A percentile compares a stretch with the other conserved stretches of the same genome.
Evolutionary conservation across 2,888 invertebrate genomes (phyloP).

Genomic region (Pammene fasciana): DNA sequence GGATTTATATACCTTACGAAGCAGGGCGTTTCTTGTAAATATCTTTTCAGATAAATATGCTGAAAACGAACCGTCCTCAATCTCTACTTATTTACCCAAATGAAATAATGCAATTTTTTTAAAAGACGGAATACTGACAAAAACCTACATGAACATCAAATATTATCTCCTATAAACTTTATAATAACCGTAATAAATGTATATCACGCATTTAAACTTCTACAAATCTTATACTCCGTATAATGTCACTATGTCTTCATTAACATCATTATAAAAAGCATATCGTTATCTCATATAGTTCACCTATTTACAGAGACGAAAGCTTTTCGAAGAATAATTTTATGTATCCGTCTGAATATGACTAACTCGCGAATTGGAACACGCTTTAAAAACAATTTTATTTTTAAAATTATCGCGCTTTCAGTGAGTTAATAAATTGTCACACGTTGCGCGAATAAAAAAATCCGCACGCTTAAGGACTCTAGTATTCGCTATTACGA

Average conservation of each 20-base stretch:
- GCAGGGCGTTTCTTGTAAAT: too few relatives aligned
- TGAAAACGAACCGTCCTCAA: too few relatives aligned
- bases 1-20: too few relatives aligned
- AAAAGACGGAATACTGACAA: too few relatives aligned
- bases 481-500: too few relatives aligned
- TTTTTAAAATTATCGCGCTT: constrained; percentile 46
- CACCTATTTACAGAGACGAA: constrained; percentile 41
- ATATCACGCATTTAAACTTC: constrained; percentile 18
- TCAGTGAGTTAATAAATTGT: constrained; percentile 30
- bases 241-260: constrained; percentile 20
- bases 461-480: neutral
- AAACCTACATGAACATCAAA: too few relatives aligned
- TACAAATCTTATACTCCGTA: constrained; percentile 20
- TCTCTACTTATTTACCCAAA: too few relatives aligned
- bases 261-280: constrained; percentile 27
- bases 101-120: too few relatives aligned
- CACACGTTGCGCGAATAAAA: neutral
- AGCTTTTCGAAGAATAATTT: constrained; percentile 41
- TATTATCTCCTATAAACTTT: too few relatives aligned
- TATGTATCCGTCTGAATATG: constrained; percentile 45
- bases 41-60: too few relatives aligned
- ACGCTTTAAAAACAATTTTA: constrained; percentile 50
- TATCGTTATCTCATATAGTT: constrained; percentile 38
- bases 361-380: constrained; percentile 51
- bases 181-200: neutral